These are phyloP conservation scores for Scrobipalpa atriplicella DNA, from an alignment of 2,888 invertebrate genomes.

Conservation along the genomic window DNA sequence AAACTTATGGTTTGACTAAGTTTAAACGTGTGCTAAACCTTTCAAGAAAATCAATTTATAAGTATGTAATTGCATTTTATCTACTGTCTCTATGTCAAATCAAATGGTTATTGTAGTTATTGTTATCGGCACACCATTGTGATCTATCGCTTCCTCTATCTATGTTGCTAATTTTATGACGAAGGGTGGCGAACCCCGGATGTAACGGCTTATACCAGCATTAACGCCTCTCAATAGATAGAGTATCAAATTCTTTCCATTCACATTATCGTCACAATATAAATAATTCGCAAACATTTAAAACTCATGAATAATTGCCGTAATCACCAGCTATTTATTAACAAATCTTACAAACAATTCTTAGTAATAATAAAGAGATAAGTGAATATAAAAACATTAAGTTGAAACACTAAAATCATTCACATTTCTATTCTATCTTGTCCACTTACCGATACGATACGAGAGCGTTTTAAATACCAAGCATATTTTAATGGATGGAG, in stretches of 20 bases:
- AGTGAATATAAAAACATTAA: conserved; percentile 33
- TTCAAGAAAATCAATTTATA: too few relatives aligned
- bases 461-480: conserved; percentile 50
- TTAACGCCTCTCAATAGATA: conserved; percentile 61
- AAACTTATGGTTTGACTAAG: too few relatives aligned
- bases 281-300: neutral
- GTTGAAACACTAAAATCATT: conserved; percentile 45
- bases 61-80: too few relatives aligned
- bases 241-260: conserved; percentile 42
- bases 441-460: conserved; percentile 47
- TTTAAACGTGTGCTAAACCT: too few relatives aligned
- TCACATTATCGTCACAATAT: neutral
- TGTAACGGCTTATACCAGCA: conserved; percentile 66
- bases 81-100: neutral
- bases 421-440: conserved; percentile 49
- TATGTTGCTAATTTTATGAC: conserved; percentile 66
- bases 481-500: conserved; percentile 57
- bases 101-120: neutral
- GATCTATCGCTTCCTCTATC: conserved; percentile 59
- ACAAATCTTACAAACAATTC: neutral
- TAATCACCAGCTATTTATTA: neutral
- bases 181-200: conserved; percentile 58
- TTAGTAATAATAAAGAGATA: conserved; percentile 32
- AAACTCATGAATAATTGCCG: neutral
- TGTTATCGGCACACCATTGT: conserved; percentile 44